Percentiles rank a stretch among this genome's conserved stretches.
Evolutionary conservation across 2,113 vertebrate species (phyloP).

Genomic region (Elephantulus edwardii): DNA sequence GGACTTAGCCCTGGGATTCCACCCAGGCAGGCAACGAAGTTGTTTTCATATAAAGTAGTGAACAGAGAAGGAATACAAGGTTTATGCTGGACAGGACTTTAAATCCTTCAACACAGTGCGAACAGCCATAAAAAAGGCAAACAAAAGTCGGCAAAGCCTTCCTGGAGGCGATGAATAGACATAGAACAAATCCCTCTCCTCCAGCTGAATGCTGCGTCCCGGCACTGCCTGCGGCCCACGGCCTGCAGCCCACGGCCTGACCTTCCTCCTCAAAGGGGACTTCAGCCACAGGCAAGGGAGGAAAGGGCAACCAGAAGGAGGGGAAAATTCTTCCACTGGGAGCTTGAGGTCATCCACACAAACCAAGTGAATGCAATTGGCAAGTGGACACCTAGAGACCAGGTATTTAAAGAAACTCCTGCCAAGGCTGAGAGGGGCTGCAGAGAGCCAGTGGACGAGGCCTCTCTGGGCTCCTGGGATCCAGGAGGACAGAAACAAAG

Average conservation of each 20-base stretch:
- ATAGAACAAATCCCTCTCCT: conserved; percentile 31
- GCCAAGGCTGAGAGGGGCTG: neutral
- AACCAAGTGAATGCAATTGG: neutral
- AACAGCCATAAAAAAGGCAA: conserved; percentile 42
- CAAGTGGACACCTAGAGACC: neutral
- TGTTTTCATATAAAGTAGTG: conserved; percentile 7
- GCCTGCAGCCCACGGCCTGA: neutral
- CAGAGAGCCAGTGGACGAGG: neutral
- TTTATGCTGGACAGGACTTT: conserved; percentile 1
- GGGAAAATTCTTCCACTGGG: neutral
- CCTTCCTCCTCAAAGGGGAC: neutral
- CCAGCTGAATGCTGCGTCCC: neutral
- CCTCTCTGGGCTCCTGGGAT: neutral
- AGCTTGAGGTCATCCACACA: conserved; percentile 2
- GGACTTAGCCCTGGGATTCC: neutral
- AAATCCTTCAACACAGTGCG: conserved; percentile 55
- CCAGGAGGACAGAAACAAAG: neutral
- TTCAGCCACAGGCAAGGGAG: neutral
- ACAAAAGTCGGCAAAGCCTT: conserved; percentile 27
- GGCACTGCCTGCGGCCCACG: rapidly evolving
- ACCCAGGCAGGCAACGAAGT: neutral
- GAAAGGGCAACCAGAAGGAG: neutral
- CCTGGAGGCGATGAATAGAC: conserved; percentile 51
- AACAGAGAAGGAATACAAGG: conserved; percentile 27
- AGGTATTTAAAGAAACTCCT: neutral